phyloP scores from a whole-genome alignment of 2,113 vertebrate genomes.

The Platanista minor region DNA sequence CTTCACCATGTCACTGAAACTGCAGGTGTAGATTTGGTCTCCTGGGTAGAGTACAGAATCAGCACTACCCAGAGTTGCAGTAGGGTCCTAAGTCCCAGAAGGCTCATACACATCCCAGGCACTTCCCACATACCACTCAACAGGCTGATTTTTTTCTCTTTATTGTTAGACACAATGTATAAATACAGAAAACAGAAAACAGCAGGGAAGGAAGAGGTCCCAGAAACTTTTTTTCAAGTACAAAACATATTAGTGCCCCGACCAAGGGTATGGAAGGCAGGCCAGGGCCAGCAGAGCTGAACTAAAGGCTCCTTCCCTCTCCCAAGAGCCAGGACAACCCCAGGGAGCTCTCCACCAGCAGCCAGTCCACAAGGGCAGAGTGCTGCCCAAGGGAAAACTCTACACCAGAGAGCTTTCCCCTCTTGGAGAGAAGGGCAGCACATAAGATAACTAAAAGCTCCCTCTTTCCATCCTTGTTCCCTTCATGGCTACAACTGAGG shows the following conservation, averaged over 20 bases:
- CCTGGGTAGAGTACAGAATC: background rate
- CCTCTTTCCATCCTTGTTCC: background rate
- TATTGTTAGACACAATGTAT: conserved; percentile 61
- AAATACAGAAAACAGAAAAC: conserved; percentile 54
- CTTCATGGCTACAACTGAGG: background rate
- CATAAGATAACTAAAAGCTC: background rate
- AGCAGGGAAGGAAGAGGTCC: conserved; percentile 27
- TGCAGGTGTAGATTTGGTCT: background rate
- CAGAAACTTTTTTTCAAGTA: conserved; percentile 19
- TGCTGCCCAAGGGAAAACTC: background rate
- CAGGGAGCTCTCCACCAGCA: background rate
- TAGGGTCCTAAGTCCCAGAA: background rate
- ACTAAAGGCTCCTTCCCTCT: background rate
- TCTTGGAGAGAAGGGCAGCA: background rate
- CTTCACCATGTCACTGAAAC: background rate
- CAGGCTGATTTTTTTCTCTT: conserved; percentile 33
- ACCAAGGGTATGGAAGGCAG: background rate
- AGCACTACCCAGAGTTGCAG: background rate
- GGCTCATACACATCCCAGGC: background rate
- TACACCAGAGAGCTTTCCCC: background rate
- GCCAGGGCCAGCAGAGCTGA: background rate
- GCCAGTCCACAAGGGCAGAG: background rate
- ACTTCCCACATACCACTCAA: conserved; percentile 7
- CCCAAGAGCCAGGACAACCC: background rate
- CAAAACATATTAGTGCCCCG: background rate